Evolutionary conservation across 2,888 invertebrate genomes (phyloP).

Genomic region (Pachliopta kotzebuea): DNA sequence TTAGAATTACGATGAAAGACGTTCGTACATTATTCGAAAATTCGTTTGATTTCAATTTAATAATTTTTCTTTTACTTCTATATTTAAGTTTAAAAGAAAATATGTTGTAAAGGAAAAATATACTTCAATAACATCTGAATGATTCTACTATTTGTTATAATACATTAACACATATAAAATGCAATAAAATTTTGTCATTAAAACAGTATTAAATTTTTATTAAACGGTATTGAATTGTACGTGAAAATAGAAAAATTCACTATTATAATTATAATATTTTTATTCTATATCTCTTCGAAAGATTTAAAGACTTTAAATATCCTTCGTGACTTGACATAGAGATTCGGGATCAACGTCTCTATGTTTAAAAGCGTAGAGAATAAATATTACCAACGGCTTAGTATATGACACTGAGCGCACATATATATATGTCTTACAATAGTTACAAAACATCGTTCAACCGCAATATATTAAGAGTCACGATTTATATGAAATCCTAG

Average conservation of each 20-base stretch:
- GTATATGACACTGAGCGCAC: neutral
- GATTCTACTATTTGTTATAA: neutral
- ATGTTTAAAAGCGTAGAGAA: neutral
- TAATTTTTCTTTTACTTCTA: neutral
- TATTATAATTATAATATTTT: neutral
- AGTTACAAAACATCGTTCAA: neutral
- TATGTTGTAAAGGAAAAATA: neutral
- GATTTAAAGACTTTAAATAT: neutral
- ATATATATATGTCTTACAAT: neutral
- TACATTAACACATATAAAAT: neutral
- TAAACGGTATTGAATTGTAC: neutral
- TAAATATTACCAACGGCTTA: slow-evolving; percentile 2
- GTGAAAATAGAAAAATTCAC: neutral
- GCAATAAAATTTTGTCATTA: too few species aligned
- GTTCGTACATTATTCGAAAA: too few species aligned
- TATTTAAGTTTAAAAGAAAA: neutral
- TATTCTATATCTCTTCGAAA: neutral
- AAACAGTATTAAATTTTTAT: too few species aligned
- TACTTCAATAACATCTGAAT: neutral
- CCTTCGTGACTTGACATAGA: neutral
- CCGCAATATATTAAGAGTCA: neutral
- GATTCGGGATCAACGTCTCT: neutral
- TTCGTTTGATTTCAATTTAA: too few species aligned
- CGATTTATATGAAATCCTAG: neutral
- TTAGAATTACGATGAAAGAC: too few species aligned